phyloP scores from a whole-genome alignment of 2,888 invertebrate species.

The Mythimna pallens region DNA sequence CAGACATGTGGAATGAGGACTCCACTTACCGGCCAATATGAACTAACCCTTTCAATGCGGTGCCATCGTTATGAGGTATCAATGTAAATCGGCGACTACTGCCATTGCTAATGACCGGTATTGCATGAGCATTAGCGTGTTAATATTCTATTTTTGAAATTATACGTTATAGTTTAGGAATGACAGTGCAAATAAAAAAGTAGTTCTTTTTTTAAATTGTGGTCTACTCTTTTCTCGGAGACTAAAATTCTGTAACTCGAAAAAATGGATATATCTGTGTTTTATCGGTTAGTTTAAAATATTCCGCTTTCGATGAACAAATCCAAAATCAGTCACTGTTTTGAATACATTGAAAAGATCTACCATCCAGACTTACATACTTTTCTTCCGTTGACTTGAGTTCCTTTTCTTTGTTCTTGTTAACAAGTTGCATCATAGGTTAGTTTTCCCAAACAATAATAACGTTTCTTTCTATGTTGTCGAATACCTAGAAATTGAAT shows the following conservation, averaged over 20 bases:
- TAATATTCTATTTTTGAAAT: constrained; percentile 60
- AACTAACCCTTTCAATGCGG: constrained; percentile 52
- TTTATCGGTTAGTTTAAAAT: not conserved
- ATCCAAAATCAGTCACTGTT: not conserved
- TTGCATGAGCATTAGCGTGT: constrained; percentile 46
- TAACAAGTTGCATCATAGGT: not conserved
- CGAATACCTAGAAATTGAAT: not conserved
- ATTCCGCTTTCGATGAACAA: not conserved
- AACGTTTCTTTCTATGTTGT: not conserved
- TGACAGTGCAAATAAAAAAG: constrained; percentile 14
- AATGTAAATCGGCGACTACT: constrained; percentile 33
- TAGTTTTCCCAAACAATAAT: constrained; percentile 10
- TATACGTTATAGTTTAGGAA: constrained; percentile 15
- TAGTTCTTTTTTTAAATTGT: not conserved
- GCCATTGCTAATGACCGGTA: constrained; percentile 44
- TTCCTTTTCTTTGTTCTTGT: constrained; percentile 23
- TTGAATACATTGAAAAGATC: no score
- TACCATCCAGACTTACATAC: no score
- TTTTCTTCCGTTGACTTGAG: no score
- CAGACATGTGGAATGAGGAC: constrained; percentile 48
- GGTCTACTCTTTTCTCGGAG: not conserved
- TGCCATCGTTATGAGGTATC: constrained; percentile 42
- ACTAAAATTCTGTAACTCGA: not conserved
- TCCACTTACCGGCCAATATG: constrained; percentile 58
- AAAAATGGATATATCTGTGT: not conserved